These are phyloP conservation scores for Esox lucius DNA, from an alignment of 2,797 vertebrate genomes.

Conservation along the genomic window DNA sequence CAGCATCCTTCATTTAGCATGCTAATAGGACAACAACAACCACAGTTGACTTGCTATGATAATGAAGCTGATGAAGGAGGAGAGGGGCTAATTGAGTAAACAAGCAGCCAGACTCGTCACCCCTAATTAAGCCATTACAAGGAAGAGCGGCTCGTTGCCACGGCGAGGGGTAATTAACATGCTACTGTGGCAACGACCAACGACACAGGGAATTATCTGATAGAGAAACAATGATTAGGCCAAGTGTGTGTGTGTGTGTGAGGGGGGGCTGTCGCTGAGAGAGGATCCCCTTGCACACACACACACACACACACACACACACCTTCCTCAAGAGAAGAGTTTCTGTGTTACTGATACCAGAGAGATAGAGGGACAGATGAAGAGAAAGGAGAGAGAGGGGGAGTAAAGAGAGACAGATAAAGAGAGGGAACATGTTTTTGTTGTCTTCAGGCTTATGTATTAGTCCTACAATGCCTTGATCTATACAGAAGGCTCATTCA, in stretches of 20 bases:
- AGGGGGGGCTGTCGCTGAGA: slow-evolving; percentile 57
- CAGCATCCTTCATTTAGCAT: slow-evolving; percentile 43
- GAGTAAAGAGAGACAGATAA: not conserved
- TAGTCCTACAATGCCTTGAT: not conserved
- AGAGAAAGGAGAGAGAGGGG: slow-evolving; percentile 24
- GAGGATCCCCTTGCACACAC: slow-evolving; percentile 13
- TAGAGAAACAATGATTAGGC: slow-evolving; percentile 85
- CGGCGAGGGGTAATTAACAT: slow-evolving; percentile 89
- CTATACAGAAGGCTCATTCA: not conserved
- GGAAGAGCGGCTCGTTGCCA: slow-evolving; percentile 77
- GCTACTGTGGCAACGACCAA: slow-evolving; percentile 5
- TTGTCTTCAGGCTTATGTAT: slow-evolving; percentile 39
- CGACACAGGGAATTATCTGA: slow-evolving; percentile 84
- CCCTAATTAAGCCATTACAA: slow-evolving; percentile 97
- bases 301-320: slow-evolving; percentile 29
- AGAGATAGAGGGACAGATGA: slow-evolving; percentile 22
- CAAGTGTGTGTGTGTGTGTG: slow-evolving; percentile 42
- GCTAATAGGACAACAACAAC: slow-evolving; percentile 37
- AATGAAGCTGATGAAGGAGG: slow-evolving; percentile 92
- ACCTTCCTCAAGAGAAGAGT: slow-evolving; percentile 16
- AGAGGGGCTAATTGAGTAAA: slow-evolving; percentile 97
- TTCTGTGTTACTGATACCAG: slow-evolving; percentile 65
- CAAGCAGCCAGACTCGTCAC: slow-evolving; percentile 89
- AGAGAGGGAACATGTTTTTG: not conserved
- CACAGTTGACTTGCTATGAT: slow-evolving; percentile 80